Evolutionary conservation across 2,113 vertebrate species (phyloP), one percentile per base, ranked within the genome.

Genomic region (Saiga tatarica): DNA sequence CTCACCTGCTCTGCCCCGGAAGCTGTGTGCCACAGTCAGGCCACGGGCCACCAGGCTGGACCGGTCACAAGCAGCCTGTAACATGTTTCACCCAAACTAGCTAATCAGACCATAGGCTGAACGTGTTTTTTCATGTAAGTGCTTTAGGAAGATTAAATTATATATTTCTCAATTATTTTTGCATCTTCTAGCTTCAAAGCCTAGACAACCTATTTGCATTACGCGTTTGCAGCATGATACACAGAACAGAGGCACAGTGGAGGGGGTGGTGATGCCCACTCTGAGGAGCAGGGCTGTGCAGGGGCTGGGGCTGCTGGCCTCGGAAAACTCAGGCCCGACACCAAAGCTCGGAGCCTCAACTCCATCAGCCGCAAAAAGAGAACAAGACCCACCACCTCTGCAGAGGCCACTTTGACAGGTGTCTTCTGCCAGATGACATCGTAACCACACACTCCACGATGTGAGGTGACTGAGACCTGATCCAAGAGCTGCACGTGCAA

Each of bases 401-500:
- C 28, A 39, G 55, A 86, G 85, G 15, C 25, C 53, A n/a, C 15
- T 6, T 2, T 14, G 7, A 36, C 10, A 57, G 36, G 1, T 0
- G 39, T 64, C 33, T 82, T 91, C 67, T 67, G 47, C n/a, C 57
- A 59, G 33, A 79, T 17, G 7, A 50, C 82, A 15, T 50, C 14
- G 5, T 59, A 47, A 76, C 2, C n/a, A 36, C 14, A 11, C 59
- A 25, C 12, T 14, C 67, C 42, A 14, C 4, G 5, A 25, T 17
- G 7, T 2, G 36, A 90, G 79, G 15, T 7, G 5, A 88, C 16
- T 13, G n/a, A 33, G 59, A 62, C 42, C 25, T 9, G n/a, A 55
- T 0, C 25, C 1, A 9, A 9, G 8, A 42, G 26, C 7, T 17
- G 2, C 33, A 17, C 1, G 15, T 19, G 25, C 15, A 5, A 23